A percentile compares a stretch with the other conserved stretches of the same genome.
phyloP scores from a whole-genome alignment of 92 coral and sea anemone species.

The Palythoa grandis region DNA sequence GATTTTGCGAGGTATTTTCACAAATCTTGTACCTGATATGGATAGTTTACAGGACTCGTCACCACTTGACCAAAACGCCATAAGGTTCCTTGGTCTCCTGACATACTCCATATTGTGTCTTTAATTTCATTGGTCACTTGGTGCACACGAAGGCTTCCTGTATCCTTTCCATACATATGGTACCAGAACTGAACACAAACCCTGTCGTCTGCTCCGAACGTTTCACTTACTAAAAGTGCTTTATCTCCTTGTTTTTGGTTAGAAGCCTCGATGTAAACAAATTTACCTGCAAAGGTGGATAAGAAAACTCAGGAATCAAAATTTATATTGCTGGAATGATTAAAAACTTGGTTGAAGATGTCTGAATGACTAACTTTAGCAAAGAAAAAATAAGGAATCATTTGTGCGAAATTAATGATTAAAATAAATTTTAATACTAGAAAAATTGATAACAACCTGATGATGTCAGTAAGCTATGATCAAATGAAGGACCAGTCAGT shows the following conservation, averaged over 20 bases:
- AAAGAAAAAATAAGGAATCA: too few relatives aligned
- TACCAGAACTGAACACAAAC: conserved; percentile 84
- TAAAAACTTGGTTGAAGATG: too few relatives aligned
- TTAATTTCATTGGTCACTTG: conserved; percentile 50
- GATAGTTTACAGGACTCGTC: neutral
- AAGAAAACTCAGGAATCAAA: too few relatives aligned
- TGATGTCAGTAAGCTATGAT: conserved; percentile 67
- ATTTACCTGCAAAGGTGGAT: conserved; percentile 56
- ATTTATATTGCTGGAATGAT: too few relatives aligned
- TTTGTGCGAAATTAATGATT: neutral
- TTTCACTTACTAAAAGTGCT: conserved; percentile 61
- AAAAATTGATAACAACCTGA: conserved; percentile 45
- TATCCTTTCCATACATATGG: conserved; percentile 76
- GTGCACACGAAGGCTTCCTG: conserved; percentile 60
- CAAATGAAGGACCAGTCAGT: conserved; percentile 82
- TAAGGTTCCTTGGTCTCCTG: conserved; percentile 58
- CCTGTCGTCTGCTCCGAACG: conserved; percentile 38
- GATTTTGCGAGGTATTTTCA: neutral
- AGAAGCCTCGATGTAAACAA: conserved; percentile 73
- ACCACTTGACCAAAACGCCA: conserved; percentile 80
- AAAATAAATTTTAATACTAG: neutral
- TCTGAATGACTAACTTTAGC: too few relatives aligned
- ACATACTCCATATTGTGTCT: conserved; percentile 58
- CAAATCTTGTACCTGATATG: conserved; percentile 20
- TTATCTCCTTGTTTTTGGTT: conserved; percentile 47